Conservation (phyloP, 2,113 vertebrate species). For the Caracal caracal region DNA sequence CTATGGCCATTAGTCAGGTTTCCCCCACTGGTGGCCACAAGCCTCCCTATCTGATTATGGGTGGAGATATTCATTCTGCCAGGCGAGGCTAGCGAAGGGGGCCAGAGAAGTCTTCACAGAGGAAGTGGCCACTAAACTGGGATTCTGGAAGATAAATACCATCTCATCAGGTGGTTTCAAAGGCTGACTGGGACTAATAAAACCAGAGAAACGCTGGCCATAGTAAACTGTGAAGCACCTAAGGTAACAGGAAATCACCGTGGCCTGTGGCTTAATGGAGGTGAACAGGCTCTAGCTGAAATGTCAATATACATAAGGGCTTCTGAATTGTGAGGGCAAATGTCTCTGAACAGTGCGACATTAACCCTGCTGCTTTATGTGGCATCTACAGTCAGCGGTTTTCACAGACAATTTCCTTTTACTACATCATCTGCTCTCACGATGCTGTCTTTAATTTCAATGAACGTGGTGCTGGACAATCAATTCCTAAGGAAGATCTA, state of each 20-base stretch:
- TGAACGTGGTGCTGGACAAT: neutral
- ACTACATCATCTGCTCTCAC: slow-evolving; percentile 39
- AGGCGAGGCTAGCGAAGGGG: neutral
- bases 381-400: slow-evolving; percentile 42
- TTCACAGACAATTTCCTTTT: slow-evolving; percentile 67
- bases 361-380: slow-evolving; percentile 34
- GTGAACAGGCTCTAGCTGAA: slow-evolving; percentile 10
- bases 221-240: neutral
- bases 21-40: neutral
- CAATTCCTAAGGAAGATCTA: neutral
- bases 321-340: slow-evolving; percentile 22
- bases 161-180: neutral
- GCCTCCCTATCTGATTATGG: neutral
- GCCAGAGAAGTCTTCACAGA: neutral
- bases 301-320: neutral
- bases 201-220: neutral
- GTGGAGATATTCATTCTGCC: neutral
- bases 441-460: slow-evolving; percentile 16
- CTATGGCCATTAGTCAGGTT: neutral
- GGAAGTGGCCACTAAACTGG: neutral
- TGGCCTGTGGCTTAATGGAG: slow-evolving; percentile 25
- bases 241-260: slow-evolving; percentile 39
- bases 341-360: neutral
- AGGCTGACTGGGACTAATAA: slow-evolving; percentile 34
- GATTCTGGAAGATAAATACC: neutral